Evolutionary conservation across 1,140 invertebrate genomes (phyloP), one percentile per base, ranked within the genome.

Genomic region (Penaeus indicus): DNA sequence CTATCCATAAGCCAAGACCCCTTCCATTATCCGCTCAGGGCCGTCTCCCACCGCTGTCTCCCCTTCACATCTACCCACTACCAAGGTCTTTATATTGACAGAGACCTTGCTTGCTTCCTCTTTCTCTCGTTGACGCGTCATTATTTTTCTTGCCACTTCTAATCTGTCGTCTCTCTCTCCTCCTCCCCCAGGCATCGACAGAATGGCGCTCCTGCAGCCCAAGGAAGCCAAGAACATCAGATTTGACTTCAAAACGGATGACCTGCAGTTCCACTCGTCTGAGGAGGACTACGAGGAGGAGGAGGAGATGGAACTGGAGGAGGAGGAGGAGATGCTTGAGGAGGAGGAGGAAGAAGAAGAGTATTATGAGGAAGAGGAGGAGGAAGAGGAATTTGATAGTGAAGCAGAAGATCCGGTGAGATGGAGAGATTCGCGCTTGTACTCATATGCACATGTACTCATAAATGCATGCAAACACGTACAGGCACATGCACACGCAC

Each of bases 221-320:
- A 84, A 84, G 38, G 87, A 88, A 19, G 78, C 87, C 21, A 88
- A 62, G 32, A 88, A 84, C 61, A 27, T 88, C 16, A 80, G 72
- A 25, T 88, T 88, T 64, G 87, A 88, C 64, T 88, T 88, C 72
- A 78, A 62, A 22, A 88, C 87, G 0, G 87, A 88, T 25, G 81
- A 84, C 60, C 27, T 88, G 61, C 67, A 88, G 25, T 88, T 88
- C 47, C 87, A 88, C 42, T 77, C 87, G 32, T 88, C 87, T 64
- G 87, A 88, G 63, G 87, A 88, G 25, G 87, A 88, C 38, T 88
- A 47, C 83, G 87, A 88, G 32, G 81, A 88, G 7, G 87, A 88
- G 64, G 54, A 78, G 61, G 27, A 64, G 16, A n/a, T 63, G 38
- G 87, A 83, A 27, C 81, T 78, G 61, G 81, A 84, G 67, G 87